A percentile compares a stretch with the other conserved stretches of the same genome.
Conservation (phyloP, 2,113 vertebrate species). For the Pristiophorus japonicus region DNA sequence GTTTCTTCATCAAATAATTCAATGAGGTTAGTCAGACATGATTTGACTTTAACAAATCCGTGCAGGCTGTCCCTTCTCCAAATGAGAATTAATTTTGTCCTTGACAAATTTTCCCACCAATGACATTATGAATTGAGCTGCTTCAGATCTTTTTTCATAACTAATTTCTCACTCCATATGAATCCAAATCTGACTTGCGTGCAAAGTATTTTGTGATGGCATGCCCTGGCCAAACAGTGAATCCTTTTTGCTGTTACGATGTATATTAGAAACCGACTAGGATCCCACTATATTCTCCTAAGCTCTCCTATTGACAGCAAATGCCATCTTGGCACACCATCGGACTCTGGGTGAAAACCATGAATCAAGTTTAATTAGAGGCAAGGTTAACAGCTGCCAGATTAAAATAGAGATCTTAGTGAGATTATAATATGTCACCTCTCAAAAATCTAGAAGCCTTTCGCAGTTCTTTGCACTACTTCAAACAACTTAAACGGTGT, state of each 20-base stretch:
- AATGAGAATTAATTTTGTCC: too few relatives aligned
- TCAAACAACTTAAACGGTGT: not conserved
- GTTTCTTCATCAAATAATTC: too few relatives aligned
- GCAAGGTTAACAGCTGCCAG: not conserved
- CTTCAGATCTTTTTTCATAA: not conserved
- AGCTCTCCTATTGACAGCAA: not conserved
- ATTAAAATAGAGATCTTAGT: not conserved
- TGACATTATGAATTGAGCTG: too few relatives aligned
- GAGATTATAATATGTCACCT: not conserved
- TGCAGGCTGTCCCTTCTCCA: too few relatives aligned
- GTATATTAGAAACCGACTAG: not conserved
- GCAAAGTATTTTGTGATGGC: not conserved
- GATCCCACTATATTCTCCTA: not conserved
- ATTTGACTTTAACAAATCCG: too few relatives aligned
- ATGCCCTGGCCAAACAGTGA: not conserved
- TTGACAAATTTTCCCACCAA: too few relatives aligned
- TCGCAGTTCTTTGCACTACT: not conserved
- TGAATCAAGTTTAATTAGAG: not conserved
- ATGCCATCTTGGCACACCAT: not conserved
- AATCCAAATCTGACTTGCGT: not conserved
- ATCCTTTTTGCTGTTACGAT: not conserved
- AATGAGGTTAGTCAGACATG: too few relatives aligned
- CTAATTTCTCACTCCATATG: not conserved
- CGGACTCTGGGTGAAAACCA: not conserved
- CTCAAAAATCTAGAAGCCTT: not conserved